Conservation (phyloP, 2,888 invertebrate genomes). For the Microctonus aethiopoides region DNA sequence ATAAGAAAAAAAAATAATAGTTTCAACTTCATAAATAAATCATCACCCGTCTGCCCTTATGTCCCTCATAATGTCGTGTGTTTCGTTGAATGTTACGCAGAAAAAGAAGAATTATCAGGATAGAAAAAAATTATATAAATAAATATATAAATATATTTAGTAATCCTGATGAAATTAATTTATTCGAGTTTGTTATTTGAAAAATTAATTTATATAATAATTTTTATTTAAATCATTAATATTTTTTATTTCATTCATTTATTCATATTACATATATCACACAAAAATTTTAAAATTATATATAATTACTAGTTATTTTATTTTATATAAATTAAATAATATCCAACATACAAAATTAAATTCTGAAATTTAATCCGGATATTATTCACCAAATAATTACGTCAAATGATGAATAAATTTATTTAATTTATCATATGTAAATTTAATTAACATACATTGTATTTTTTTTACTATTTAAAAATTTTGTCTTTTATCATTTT, state of each 20-base stretch:
- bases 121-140: neutral
- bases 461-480: no score
- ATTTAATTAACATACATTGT: no score
- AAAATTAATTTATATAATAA: no score
- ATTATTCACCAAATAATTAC: neutral
- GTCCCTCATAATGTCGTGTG: neutral
- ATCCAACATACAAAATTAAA: neutral
- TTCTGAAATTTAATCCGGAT: no score
- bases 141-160: neutral
- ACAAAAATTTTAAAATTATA: no score
- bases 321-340: no score
- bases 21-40: neutral
- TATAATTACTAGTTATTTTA: neutral
- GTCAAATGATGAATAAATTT: neutral
- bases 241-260: neutral
- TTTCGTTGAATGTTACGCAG: neutral
- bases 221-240: neutral
- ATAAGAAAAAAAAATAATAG: neutral
- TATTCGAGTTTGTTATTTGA: no score
- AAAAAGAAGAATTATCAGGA: neutral
- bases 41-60: neutral
- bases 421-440: no score
- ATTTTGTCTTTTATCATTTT: no score
- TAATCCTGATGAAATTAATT: neutral
- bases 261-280: neutral